Conservation (phyloP, 64 coral and sea anemone species). For the Montipora capricornis region DNA sequence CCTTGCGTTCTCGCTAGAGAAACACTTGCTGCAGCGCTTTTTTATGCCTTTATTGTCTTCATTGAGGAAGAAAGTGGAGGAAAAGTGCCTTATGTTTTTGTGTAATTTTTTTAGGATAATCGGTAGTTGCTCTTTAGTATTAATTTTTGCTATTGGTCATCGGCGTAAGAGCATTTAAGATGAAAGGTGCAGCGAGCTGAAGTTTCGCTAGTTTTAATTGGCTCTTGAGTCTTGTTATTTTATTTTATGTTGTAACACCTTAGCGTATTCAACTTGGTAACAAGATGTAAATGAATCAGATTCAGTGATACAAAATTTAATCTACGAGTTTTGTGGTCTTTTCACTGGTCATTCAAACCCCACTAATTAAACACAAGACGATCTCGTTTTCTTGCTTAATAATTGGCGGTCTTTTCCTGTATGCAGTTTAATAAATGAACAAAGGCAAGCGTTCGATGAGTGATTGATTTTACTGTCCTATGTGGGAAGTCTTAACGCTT, state of each 20-base stretch:
- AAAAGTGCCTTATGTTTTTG: no score
- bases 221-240: neutral
- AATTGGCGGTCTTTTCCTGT: conserved; percentile 47
- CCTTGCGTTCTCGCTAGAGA: no score
- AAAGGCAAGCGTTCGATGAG: neutral
- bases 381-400: conserved; percentile 26
- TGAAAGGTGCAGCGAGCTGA: no score
- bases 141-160: no score
- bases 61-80: no score
- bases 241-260: neutral
- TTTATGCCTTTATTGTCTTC: no score
- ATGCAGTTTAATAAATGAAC: conserved; percentile 61
- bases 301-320: neutral
- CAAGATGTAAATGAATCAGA: neutral
- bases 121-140: no score
- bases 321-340: neutral
- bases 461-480: conserved; percentile 29
- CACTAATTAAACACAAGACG: conserved; percentile 40
- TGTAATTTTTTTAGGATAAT: no score
- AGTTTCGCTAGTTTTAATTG: neutral
- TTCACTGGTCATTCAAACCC: conserved; percentile 29
- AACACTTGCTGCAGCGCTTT: no score
- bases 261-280: neutral
- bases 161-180: no score
- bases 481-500: neutral